Evolutionary conservation across 2,888 invertebrate genomes (phyloP), one percentile per base, ranked within the genome.

Genomic region (Caradrina kadenii): DNA sequence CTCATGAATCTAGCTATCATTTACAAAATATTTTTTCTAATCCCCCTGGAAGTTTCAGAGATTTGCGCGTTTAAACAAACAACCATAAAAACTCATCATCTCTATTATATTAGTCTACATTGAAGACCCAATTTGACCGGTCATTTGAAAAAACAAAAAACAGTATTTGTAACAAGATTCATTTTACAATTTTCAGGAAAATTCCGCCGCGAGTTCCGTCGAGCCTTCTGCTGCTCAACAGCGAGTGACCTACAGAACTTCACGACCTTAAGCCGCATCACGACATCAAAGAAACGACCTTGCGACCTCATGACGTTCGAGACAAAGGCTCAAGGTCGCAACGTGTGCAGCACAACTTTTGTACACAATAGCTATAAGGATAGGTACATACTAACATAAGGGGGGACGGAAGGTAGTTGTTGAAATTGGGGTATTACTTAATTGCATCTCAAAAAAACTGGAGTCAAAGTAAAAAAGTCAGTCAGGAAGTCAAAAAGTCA

Each of bases 181-280:
- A 13, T 48, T 45, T 52, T 13, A 4, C 1, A 31, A 7, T 65
- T 95, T 94, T 7, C 96, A 97, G 97, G 97, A 61, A 97, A 97
- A 94, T 97, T 97, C 88, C 97, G 97, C 1, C 96, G 96, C 21
- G 97, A 97, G 87, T 97, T 97, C 86, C 96, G 96, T 15, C 96
- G 97, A 22, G 96, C 97, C 0, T 96, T 96, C 89, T 93, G 93
- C 81, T 94, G 94, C 63, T 79, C 89, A 0, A 64, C 84, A 0
- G 79, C 73, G 0, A 72, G 87, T 0, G 76, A 81, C 0, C 84
- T 82, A 1, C 92, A 93, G 3, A 90, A 89, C 62, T 89, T 91
- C 26, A 90, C 91, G 0, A 93, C 92, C 0, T 67, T 93, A n/a
- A 91, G 92, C 0, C 86, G 93, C 0, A 75, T 91, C 4, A 93